Evolutionary conservation across 2,113 vertebrate genomes (phyloP).

Genomic region (Erinaceus europaeus): DNA sequence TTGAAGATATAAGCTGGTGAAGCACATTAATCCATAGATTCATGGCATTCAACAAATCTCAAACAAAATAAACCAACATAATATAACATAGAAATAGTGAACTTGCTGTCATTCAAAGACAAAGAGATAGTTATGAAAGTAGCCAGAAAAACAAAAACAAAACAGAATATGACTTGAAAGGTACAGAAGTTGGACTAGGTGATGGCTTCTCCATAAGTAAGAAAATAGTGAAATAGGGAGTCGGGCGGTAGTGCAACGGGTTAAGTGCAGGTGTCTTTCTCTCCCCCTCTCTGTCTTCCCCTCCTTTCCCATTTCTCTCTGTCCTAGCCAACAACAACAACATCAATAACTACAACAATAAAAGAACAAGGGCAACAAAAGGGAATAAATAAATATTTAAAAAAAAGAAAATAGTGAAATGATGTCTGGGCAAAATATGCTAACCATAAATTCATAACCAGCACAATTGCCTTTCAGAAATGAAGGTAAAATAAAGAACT

Average conservation of each 20-base stretch:
- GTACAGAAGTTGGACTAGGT: not conserved
- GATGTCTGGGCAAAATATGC: not conserved
- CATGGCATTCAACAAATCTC: not conserved
- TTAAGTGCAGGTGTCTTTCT: too few relatives aligned
- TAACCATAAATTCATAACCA: not conserved
- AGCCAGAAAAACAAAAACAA: not conserved
- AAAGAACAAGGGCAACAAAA: too few relatives aligned
- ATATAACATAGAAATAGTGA: not conserved
- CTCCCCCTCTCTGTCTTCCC: too few relatives aligned
- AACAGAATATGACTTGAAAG: constrained; percentile 4
- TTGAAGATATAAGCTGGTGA: constrained; percentile 20
- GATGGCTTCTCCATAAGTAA: not conserved
- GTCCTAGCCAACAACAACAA: too few relatives aligned
- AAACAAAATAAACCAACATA: not conserved
- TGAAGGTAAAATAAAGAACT: constrained; percentile 17
- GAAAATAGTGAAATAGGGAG: not conserved
- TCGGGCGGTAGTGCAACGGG: too few relatives aligned
- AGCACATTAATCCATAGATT: constrained; percentile 3
- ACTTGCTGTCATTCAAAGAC: not conserved
- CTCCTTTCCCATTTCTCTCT: too few relatives aligned
- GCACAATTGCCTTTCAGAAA: not conserved
- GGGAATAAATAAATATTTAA: too few relatives aligned
- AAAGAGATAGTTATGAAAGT: not conserved
- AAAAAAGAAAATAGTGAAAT: not conserved
- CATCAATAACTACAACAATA: too few relatives aligned